These are phyloP conservation scores for Lasius fuliginosus DNA, from an alignment of 2,888 invertebrate genomes.

Conservation along the genomic window DNA sequence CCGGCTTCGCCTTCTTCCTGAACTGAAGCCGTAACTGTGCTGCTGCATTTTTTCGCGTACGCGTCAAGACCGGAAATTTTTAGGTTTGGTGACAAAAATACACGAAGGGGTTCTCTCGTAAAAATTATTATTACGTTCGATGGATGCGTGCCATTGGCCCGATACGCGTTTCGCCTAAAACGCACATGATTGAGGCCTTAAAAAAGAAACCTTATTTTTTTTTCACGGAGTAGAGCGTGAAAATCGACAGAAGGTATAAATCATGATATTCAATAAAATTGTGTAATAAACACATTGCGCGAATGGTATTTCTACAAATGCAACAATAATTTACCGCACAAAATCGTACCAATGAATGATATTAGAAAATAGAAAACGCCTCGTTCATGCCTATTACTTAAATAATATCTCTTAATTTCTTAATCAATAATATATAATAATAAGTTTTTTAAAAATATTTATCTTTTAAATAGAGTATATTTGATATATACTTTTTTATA, in stretches of 20 bases:
- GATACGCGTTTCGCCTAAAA: not conserved
- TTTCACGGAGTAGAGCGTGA: not conserved
- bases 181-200: not conserved
- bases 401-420: not conserved
- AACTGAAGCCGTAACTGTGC: not conserved
- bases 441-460: too few relatives aligned
- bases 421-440: too few relatives aligned
- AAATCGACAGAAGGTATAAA: not conserved
- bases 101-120: not conserved
- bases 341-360: not conserved
- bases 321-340: not conserved
- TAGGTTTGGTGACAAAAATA: not conserved
- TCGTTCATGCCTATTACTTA: not conserved
- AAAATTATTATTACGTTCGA: slow-evolving; percentile 11
- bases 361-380: not conserved
- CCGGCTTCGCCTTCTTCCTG: slow-evolving; percentile 21
- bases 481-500: too few relatives aligned
- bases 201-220: slow-evolving; percentile 29
- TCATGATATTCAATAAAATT: not conserved
- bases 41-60: not conserved
- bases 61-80: not conserved
- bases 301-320: not conserved
- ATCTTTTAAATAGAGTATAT: too few relatives aligned
- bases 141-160: not conserved
- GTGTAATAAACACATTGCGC: not conserved